Evolutionary conservation across 2,888 invertebrate species (phyloP), one percentile per base, ranked within the genome.

Genomic region (Hecatera dysodea): DNA sequence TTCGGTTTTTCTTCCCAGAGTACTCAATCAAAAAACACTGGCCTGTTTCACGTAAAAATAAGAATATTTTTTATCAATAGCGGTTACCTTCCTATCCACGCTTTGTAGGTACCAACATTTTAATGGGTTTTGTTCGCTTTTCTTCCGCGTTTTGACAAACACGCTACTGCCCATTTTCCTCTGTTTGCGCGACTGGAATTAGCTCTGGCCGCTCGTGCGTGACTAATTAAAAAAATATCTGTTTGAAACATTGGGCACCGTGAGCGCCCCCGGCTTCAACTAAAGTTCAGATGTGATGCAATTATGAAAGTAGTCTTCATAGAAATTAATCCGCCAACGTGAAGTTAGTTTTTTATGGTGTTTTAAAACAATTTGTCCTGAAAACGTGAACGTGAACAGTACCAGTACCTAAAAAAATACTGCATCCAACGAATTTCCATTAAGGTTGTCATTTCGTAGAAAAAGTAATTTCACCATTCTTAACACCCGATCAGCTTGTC

Each of bases 201-300:
- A 61, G 57, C 17, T 61, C 6, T 29, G 19, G 50, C 12, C 27
- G 33, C 8, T n/a, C 46, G 39, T 63, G 63, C 67, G 53, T 78
- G 67, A 67, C 59, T 79, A 73, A 60, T 79, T 67, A 39, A 60
- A 62, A 73, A 71, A 67, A 67, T n/a, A 0, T 44, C 39, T 78
- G 57, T 53, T 63, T 59, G 36, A n/a, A 48, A 44, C 22, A 66
- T 66, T 65, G n/a, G 60, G 19, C 19, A 71, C 0, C 9, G 12
- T 3, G n/a, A 22, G 42, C 8, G 39, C 4, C 6, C 11, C 12
- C 2, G 12, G 22, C 24, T 22, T 9, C 9, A 24, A 44, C 19
- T 46, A 48, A 67, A 29, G 11, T 69, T 69, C 12, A 42, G 46
- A n/a, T 52, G 15, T 39, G n/a, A 50, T 50, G 27, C 6, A 33